Conservation (phyloP, 2,797 vertebrate species). For the Psittacula derbiana region DNA sequence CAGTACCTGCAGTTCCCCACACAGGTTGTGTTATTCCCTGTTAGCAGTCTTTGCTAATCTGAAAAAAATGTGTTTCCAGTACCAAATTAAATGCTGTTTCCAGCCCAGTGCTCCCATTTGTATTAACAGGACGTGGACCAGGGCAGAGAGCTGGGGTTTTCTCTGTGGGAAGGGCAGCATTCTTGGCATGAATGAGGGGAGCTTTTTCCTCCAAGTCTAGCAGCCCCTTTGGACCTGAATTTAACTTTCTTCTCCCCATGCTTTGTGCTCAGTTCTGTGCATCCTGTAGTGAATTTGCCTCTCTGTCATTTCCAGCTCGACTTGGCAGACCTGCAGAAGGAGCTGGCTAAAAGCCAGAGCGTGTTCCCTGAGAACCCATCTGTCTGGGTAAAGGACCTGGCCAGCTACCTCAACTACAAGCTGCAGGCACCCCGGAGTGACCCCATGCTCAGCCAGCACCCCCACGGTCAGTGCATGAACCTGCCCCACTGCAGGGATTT, state of each 20-base stretch:
- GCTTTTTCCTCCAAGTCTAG: rapidly evolving
- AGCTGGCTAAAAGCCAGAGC: conserved; percentile 86
- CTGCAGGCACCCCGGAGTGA: conserved; percentile 84
- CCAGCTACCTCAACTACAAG: conserved; percentile 93
- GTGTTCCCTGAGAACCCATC: conserved; percentile 92
- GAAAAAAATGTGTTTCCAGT: not conserved
- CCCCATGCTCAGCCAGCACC: conserved; percentile 87
- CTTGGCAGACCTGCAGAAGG: conserved; percentile 85
- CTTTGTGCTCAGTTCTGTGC: not conserved
- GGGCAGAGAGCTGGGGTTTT: not conserved
- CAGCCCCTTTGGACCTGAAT: not conserved
- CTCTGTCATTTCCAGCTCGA: not conserved
- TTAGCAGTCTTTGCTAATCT: too few species aligned
- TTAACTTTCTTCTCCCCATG: rapidly evolving
- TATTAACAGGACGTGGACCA: rapidly evolving
- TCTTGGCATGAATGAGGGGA: rapidly evolving
- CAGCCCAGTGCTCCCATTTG: rapidly evolving
- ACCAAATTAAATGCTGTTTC: not conserved
- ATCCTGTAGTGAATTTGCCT: rapidly evolving
- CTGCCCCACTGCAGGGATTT: rapidly evolving
- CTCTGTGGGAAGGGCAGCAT: rapidly evolving
- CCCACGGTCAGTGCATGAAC: conserved; percentile 80
- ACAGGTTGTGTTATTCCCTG: rapidly evolving
- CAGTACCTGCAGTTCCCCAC: rapidly evolving
- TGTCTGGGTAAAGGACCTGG: conserved; percentile 96